Evolutionary conservation across 2,888 invertebrate genomes (phyloP), one percentile per base, ranked within the genome.

Genomic region (Oasisia sp.): DNA sequence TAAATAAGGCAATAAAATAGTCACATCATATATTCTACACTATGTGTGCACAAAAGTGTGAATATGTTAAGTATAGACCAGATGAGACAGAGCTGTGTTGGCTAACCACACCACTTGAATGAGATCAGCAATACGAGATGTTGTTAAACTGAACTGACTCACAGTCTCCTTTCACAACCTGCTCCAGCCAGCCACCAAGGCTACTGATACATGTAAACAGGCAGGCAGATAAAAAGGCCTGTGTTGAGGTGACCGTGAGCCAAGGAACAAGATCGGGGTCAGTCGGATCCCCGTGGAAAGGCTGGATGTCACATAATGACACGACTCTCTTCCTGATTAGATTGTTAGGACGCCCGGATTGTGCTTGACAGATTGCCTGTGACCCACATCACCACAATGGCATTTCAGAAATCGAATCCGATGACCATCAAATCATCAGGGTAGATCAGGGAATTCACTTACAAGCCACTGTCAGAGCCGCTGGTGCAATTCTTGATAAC

Each of bases 301-400:
- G 74, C 74, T 74, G 74, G 74, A 27, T 74, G 74, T 74, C 74
- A 74, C 74, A 74, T 74, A 74, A 74, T 74, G 74, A 74, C 74
- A 74, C 2, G 19, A 19, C 4, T 0, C 19, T 74, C 74, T 27
- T 74, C 4, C 14, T 27, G n/a, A 74, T 74, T 27, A 74, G 27
- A 74, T 74, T 74, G 74, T 74, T n/a, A 27, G n/a, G 27, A 74
- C 74, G 7, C 19, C 27, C 27, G 74, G 74, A 74, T 74, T 74
- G 74, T 7, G 27, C 74, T 19, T 7, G 74, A 74, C 5, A 74
- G 74, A 74, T 74, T 74, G n/a, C 19, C 74, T 74, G 74, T 27
- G 74, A 27, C 14, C 14, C 19, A 74, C 74, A 19, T 19, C n/a
- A 27, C 27, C 74, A 74, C 74, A 74, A 19, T 74, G 74, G 74